phyloP scores from a whole-genome alignment of 2,797 vertebrate genomes.

The Botia almorhae region DNA sequence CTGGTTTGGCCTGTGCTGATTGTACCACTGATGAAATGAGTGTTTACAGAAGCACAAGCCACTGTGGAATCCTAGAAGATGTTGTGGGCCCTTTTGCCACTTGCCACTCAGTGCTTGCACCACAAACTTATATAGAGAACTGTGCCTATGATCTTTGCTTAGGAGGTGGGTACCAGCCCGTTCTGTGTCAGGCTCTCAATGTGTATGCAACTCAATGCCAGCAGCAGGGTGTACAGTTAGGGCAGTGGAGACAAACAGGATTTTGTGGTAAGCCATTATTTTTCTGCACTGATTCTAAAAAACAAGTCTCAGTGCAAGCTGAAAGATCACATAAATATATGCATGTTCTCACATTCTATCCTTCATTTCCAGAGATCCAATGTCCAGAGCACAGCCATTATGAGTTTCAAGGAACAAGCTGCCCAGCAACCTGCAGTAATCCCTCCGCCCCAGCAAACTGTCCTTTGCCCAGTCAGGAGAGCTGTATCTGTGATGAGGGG shows the following conservation, averaged over 20 bases:
- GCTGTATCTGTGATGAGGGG: conserved; percentile 72
- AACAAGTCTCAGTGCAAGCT: background rate
- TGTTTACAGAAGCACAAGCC: conserved; percentile 48
- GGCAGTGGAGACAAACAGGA: conserved; percentile 66
- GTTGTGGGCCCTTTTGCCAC: conserved; percentile 68
- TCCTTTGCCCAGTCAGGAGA: conserved; percentile 62
- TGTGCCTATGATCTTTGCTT: conserved; percentile 74
- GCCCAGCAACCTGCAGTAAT: conserved; percentile 72
- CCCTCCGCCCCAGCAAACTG: conserved; percentile 66
- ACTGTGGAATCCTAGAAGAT: conserved; percentile 68
- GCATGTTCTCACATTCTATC: background rate
- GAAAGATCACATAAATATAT: background rate
- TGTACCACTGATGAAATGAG: conserved; percentile 49
- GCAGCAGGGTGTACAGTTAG: conserved; percentile 57
- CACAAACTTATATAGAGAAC: conserved; percentile 61
- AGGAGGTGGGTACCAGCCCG: conserved; percentile 65
- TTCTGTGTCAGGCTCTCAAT: conserved; percentile 71
- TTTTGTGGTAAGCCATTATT: conserved; percentile 71
- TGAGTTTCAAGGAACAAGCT: conserved; percentile 67
- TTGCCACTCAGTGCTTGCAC: conserved; percentile 56
- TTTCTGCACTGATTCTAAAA: too few species aligned
- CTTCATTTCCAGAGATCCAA: conserved; percentile 60
- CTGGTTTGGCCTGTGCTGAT: conserved; percentile 57
- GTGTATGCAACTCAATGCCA: conserved; percentile 73
- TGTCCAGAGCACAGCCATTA: conserved; percentile 75